phyloP scores from a whole-genome alignment of 2,113 vertebrate species.

The Sisor rabdophorus region DNA sequence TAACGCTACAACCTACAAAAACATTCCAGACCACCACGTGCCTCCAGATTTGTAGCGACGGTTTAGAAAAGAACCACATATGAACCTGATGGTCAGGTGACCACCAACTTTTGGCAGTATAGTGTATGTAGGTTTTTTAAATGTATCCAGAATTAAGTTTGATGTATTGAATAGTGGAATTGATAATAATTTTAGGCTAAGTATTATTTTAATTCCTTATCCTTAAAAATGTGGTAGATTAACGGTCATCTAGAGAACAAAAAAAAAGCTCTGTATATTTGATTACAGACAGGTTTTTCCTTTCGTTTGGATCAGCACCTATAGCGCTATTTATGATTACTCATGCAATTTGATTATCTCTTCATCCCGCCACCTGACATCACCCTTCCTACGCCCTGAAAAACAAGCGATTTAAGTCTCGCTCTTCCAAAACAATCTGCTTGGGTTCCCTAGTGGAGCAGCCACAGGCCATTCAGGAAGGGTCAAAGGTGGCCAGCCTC shows the following conservation, averaged over 20 bases:
- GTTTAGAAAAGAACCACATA: no score
- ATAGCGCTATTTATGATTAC: background rate
- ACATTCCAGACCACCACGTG: no score
- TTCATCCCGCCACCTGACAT: constrained; percentile 28
- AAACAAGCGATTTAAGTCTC: constrained; percentile 37
- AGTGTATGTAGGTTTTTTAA: background rate
- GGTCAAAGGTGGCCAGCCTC: constrained; percentile 56
- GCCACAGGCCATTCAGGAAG: constrained; percentile 29
- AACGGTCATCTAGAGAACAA: background rate
- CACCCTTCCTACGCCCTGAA: constrained; percentile 22
- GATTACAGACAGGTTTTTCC: background rate
- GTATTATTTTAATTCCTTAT: background rate
- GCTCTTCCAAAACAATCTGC: constrained; percentile 38
- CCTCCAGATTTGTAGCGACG: no score
- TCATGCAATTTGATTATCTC: constrained; percentile 27
- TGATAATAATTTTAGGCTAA: background rate
- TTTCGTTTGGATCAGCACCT: no score
- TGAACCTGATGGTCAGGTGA: no score
- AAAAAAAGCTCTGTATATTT: background rate
- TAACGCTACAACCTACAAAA: no score
- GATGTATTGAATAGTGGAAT: background rate
- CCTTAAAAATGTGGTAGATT: background rate
- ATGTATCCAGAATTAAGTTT: background rate
- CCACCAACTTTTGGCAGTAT: background rate
- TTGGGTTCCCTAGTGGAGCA: constrained; percentile 3